A percentile compares a stretch with the other conserved stretches of the same genome.
Evolutionary conservation across 1,140 invertebrate species (phyloP).

Genomic region (Whitmania pigra): DNA sequence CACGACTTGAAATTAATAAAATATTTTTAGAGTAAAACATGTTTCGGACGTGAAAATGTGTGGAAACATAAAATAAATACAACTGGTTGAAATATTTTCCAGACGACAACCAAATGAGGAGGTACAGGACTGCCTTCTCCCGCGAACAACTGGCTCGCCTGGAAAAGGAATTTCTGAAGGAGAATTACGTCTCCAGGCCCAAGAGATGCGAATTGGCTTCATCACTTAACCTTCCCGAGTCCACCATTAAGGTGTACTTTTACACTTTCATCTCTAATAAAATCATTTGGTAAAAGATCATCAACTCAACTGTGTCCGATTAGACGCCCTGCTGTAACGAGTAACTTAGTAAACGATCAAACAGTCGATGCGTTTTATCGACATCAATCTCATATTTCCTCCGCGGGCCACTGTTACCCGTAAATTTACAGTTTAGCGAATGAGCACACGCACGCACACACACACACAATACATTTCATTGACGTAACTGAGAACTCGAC

Average conservation of each 20-base stretch:
- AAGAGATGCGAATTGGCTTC: conserved; percentile 82
- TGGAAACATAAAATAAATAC: background rate
- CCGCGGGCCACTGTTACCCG: too few species aligned
- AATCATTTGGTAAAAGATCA: too few species aligned
- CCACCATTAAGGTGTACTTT: conserved; percentile 93
- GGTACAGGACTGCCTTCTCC: conserved; percentile 93
- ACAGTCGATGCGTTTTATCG: too few species aligned
- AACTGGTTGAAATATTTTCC: background rate
- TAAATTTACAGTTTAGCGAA: too few species aligned
- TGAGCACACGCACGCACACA: too few species aligned
- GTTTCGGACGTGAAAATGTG: conserved; percentile 16
- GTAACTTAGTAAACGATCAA: too few species aligned
- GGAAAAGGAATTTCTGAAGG: conserved; percentile 90
- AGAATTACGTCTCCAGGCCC: conserved; percentile 93
- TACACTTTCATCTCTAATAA: too few species aligned
- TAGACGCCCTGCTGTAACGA: too few species aligned
- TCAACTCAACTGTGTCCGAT: too few species aligned
- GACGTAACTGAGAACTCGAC: too few species aligned
- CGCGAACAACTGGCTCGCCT: conserved; percentile 78
- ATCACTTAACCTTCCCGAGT: conserved; percentile 80
- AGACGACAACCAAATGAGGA: conserved; percentile 49
- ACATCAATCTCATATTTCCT: too few species aligned
- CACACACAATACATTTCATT: too few species aligned
- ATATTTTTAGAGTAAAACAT: background rate
- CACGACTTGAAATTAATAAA: background rate